Evolutionary conservation across 2,888 invertebrate genomes (phyloP).

Genomic region (Microplitis deprimator): DNA sequence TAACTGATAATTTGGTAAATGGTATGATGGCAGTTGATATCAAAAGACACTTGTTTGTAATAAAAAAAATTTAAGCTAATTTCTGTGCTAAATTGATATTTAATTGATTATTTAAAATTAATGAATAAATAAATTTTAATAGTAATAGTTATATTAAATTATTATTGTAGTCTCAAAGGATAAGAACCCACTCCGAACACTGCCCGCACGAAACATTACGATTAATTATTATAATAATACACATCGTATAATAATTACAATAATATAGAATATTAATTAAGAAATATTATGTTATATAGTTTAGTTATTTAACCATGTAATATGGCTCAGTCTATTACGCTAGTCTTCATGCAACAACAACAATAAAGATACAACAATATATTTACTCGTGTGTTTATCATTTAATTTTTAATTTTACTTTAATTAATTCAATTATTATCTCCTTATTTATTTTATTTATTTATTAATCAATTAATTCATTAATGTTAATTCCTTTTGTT

Average conservation of each 20-base stretch:
- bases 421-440: slow-evolving; percentile 24
- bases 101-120: neutral
- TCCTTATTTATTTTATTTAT: slow-evolving; percentile 34
- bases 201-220: slow-evolving; percentile 65
- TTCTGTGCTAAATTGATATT: neutral
- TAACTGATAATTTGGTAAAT: neutral
- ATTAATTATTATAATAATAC: slow-evolving; percentile 66
- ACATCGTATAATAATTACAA: slow-evolving; percentile 66
- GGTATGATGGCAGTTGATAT: neutral
- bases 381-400: slow-evolving; percentile 61
- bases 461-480: slow-evolving; percentile 40
- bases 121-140: neutral
- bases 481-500: slow-evolving; percentile 50
- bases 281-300: slow-evolving; percentile 66
- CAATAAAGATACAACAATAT: slow-evolving; percentile 68
- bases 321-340: slow-evolving; percentile 69
- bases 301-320: slow-evolving; percentile 64
- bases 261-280: slow-evolving; percentile 65
- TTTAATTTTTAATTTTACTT: slow-evolving; percentile 31
- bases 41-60: neutral
- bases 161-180: slow-evolving; percentile 52
- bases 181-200: slow-evolving; percentile 61
- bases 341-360: slow-evolving; percentile 69
- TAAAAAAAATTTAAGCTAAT: neutral
- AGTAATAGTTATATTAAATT: neutral